Percentiles rank a stretch among this genome's conserved stretches.
These are phyloP conservation scores for Bedellia somnulentella DNA, from an alignment of 2,888 invertebrate species.

Conservation along the genomic window DNA sequence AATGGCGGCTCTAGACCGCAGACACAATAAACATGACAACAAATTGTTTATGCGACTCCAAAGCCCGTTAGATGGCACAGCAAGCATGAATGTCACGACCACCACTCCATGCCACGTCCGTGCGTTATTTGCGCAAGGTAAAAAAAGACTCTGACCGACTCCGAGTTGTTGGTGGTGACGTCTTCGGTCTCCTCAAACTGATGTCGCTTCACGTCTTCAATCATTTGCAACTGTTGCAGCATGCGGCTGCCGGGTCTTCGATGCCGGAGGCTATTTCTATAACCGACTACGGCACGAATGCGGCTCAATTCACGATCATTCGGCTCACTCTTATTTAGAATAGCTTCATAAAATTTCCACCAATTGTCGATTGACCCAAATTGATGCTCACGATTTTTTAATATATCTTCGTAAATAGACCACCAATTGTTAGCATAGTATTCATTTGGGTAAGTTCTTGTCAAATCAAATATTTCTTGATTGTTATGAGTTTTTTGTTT, in stretches of 20 bases:
- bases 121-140: background rate
- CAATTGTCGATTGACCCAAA: constrained; percentile 52
- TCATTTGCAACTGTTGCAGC: constrained; percentile 39
- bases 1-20: no score
- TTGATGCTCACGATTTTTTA: constrained; percentile 41
- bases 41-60: no score
- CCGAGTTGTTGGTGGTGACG: constrained; percentile 24
- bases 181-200: constrained; percentile 36
- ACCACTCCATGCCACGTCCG: constrained; percentile 2
- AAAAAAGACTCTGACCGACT: constrained; percentile 34
- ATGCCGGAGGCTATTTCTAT: constrained; percentile 19
- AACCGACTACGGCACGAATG: constrained; percentile 25
- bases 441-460: constrained; percentile 37
- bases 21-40: no score
- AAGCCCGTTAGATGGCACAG: background rate
- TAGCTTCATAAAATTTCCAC: constrained; percentile 49
- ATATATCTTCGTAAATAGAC: constrained; percentile 45
- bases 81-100: constrained; percentile 1
- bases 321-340: constrained; percentile 28
- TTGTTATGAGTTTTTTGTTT: constrained; percentile 21
- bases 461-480: constrained; percentile 38
- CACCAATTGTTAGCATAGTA: constrained; percentile 59
- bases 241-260: constrained; percentile 33
- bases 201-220: constrained; percentile 36
- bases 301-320: constrained; percentile 27